Conservation (phyloP, 2,888 invertebrate genomes). For the Alitta virens region DNA sequence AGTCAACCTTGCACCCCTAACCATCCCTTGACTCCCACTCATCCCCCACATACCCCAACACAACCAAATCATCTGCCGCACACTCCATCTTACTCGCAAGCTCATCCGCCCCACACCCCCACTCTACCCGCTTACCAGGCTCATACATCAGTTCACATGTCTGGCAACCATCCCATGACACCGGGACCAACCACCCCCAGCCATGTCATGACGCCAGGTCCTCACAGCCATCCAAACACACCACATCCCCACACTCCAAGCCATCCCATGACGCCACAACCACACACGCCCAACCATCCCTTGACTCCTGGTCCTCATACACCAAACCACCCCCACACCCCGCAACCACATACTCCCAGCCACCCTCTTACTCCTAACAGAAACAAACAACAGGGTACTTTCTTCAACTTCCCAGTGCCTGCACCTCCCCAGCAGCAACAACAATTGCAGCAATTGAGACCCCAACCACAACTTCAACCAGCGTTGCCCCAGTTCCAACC, state of each 20-base stretch:
- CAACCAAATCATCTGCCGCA: not conserved
- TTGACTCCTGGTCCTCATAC: slow-evolving; percentile 20
- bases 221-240: not conserved
- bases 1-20: slow-evolving; percentile 14
- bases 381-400: not conserved
- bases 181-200: slow-evolving; percentile 17
- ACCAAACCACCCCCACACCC: slow-evolving; percentile 10
- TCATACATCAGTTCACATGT: not conserved
- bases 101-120: slow-evolving; percentile 1
- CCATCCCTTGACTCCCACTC: slow-evolving; percentile 14
- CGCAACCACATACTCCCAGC: slow-evolving; percentile 8
- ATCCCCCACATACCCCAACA: not conserved
- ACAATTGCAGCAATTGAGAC: slow-evolving; percentile 27
- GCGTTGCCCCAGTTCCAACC: slow-evolving; percentile 28
- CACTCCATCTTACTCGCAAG: not conserved
- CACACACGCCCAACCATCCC: slow-evolving; percentile 25
- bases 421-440: slow-evolving; percentile 10
- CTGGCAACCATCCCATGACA: slow-evolving; percentile 1
- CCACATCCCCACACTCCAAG: slow-evolving; percentile 19
- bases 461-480: slow-evolving; percentile 34
- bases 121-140: not conserved
- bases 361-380: slow-evolving; percentile 5
- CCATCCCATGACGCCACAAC: slow-evolving; percentile 11
- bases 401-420: slow-evolving; percentile 14
- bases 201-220: slow-evolving; percentile 9